These are phyloP conservation scores for Notechis scutatus DNA, from an alignment of 2,113 vertebrate species.

Conservation along the genomic window DNA sequence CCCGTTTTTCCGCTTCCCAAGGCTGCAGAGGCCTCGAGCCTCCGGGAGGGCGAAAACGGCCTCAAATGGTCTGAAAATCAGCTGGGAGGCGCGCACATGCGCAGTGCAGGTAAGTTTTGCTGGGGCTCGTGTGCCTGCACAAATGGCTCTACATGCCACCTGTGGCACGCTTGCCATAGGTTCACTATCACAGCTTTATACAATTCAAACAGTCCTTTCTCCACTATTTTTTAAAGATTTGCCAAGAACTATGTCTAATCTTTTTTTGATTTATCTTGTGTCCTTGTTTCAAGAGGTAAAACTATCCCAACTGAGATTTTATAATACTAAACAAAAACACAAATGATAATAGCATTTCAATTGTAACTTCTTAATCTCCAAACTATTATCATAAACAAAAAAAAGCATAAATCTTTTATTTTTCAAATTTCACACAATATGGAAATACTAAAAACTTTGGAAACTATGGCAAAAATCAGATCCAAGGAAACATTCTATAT, in stretches of 20 bases:
- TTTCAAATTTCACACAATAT: not conserved
- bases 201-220: not conserved
- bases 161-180: too few species aligned
- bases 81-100: too few species aligned
- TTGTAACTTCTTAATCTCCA: not conserved
- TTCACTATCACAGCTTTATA: not conserved
- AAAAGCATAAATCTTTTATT: not conserved
- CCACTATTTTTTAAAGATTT: not conserved
- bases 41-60: too few species aligned
- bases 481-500: not conserved
- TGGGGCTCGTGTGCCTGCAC: too few species aligned
- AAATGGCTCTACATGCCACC: too few species aligned
- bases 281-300: constrained; percentile 22
- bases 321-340: not conserved
- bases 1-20: too few species aligned
- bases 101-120: too few species aligned
- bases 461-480: constrained; percentile 26
- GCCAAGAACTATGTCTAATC: constrained; percentile 2
- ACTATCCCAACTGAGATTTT: constrained; percentile 7
- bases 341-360: not conserved
- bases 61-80: too few species aligned
- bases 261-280: not conserved
- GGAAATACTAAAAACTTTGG: not conserved
- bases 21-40: too few species aligned
- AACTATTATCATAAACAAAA: not conserved